Percentiles rank a stretch among this genome's conserved stretches.
Evolutionary conservation across 2,888 invertebrate species (phyloP).

Genomic region (Pristionchus mayeri): DNA sequence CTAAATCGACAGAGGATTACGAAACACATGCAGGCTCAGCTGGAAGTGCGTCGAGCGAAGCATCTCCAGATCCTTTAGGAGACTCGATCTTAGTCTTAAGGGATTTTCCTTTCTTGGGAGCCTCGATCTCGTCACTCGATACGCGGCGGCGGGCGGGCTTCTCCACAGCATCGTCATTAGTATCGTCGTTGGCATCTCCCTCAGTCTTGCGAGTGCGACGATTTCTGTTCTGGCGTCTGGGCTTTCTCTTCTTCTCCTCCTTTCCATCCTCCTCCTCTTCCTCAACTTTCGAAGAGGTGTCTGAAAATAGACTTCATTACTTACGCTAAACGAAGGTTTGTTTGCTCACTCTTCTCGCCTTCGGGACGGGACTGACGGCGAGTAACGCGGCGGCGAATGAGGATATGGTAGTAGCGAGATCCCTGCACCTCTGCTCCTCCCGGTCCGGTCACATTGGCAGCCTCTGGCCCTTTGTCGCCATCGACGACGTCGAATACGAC

Average conservation of each 20-base stretch:
- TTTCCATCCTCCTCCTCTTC: conserved; percentile 7
- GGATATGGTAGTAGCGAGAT: conserved; percentile 54
- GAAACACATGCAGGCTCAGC: conserved; percentile 17
- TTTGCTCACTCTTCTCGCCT: conserved; percentile 41
- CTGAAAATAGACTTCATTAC: too few species aligned
- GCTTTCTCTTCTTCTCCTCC: conserved; percentile 42
- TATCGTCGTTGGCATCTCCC: not conserved
- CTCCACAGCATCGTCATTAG: conserved; percentile 14
- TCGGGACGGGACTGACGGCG: conserved; percentile 23
- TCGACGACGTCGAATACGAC: conserved; percentile 79
- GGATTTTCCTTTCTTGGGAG: not conserved
- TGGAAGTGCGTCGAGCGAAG: conserved; percentile 16
- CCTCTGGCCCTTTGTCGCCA: conserved; percentile 94
- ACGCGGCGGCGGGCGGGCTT: conserved; percentile 46
- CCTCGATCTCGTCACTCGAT: not conserved
- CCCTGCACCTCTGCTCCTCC: conserved; percentile 93
- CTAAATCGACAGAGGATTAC: conserved; percentile 7
- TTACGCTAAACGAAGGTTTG: not conserved
- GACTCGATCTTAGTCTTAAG: conserved; percentile 32
- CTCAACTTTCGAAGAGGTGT: not conserved
- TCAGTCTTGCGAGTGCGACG: not conserved
- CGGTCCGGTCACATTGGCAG: conserved; percentile 91
- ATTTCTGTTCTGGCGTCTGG: conserved; percentile 14
- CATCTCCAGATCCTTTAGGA: conserved; percentile 46
- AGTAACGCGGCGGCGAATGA: conserved; percentile 18